Evolutionary conservation across 2,113 vertebrate species (phyloP).

Genomic region (Megaptera novaeangliae): DNA sequence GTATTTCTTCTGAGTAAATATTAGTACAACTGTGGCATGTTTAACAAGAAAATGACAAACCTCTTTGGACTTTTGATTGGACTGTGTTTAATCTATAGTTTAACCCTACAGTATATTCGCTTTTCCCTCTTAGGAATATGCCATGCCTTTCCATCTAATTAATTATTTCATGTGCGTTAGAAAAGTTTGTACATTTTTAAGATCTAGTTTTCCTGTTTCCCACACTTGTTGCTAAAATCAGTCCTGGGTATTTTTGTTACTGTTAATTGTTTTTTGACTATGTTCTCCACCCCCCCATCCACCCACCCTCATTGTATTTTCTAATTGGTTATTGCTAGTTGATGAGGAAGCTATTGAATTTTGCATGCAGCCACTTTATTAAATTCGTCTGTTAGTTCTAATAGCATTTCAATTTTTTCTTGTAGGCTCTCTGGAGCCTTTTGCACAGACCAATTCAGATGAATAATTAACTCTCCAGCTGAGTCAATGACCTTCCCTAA

Average conservation of each 20-base stretch:
- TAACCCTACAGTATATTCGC: fast-evolving
- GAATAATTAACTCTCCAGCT: conserved; percentile 71
- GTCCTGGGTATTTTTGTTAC: background rate
- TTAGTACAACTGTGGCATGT: background rate
- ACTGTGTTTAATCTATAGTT: background rate
- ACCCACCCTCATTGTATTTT: conserved; percentile 22
- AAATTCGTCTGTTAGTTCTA: conserved; percentile 72
- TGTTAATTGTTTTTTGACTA: background rate
- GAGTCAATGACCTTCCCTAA: conserved; percentile 70
- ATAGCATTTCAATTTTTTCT: conserved; percentile 75
- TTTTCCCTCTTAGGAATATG: background rate
- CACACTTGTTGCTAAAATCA: background rate
- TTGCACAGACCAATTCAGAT: conserved; percentile 69
- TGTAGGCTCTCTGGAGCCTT: conserved; percentile 65
- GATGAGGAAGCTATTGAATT: conserved; percentile 67
- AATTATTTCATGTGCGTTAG: background rate
- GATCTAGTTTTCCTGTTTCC: background rate
- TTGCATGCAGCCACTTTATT: conserved; percentile 70
- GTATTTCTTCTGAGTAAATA: background rate
- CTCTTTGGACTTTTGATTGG: background rate
- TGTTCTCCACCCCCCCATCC: background rate
- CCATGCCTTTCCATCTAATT: background rate
- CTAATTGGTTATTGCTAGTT: conserved; percentile 58
- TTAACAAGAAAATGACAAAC: background rate
- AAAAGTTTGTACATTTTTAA: background rate